These are phyloP conservation scores for Lepilemur ruficaudatus DNA, from an alignment of 2,797 vertebrate species.

Conservation along the genomic window DNA sequence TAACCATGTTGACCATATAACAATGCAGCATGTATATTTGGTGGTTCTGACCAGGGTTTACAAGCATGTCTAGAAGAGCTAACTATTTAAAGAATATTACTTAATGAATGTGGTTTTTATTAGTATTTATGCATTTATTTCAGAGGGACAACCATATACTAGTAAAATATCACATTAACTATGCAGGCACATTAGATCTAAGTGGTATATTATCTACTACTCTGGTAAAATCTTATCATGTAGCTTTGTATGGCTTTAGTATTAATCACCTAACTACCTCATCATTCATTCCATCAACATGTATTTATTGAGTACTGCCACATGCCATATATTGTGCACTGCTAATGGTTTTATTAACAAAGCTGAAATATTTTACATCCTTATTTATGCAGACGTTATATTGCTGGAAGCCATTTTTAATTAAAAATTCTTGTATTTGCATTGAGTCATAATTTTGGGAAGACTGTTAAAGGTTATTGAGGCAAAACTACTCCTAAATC, in stretches of 20 bases:
- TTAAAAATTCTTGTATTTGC: neutral
- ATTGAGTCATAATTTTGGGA: neutral
- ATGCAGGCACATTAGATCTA: neutral
- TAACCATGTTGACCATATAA: neutral
- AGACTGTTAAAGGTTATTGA: slow-evolving; percentile 21
- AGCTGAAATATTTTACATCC: neutral
- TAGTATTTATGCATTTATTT: neutral
- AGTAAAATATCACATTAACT: neutral
- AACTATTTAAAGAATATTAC: neutral
- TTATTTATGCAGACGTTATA: neutral
- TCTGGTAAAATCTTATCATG: neutral
- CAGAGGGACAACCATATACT: neutral
- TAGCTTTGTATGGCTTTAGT: neutral
- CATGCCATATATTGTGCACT: neutral
- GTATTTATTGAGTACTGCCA: neutral
- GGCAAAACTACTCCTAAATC: slow-evolving; percentile 2
- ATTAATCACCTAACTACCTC: neutral
- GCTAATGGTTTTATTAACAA: neutral
- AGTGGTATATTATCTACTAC: neutral
- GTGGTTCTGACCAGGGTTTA: neutral
- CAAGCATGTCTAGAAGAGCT: neutral
- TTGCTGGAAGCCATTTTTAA: neutral
- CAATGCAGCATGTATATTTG: neutral
- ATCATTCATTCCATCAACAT: neutral
- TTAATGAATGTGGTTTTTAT: neutral